Conservation (phyloP, 2,888 invertebrate species). For the Xestia c-nigrum region DNA sequence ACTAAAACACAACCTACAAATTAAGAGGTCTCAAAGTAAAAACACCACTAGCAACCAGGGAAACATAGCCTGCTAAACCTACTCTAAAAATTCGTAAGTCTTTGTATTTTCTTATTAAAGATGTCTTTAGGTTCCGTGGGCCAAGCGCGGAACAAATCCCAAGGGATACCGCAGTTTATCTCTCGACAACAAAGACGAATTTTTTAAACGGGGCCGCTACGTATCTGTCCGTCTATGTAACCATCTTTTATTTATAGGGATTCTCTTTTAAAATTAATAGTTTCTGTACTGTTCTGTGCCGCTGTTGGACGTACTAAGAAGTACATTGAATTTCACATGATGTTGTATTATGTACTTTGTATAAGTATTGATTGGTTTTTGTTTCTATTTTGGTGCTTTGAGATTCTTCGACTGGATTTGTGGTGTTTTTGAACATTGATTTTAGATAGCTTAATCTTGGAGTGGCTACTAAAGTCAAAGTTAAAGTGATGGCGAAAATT, state of each 20-base stretch:
- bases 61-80: constrained; percentile 39
- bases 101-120: constrained; percentile 66
- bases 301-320: constrained; percentile 19
- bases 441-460: not conserved
- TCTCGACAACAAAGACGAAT: constrained; percentile 69
- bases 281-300: constrained; percentile 34
- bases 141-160: constrained; percentile 69
- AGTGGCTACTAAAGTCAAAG: not conserved
- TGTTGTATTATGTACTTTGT: constrained; percentile 7
- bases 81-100: constrained; percentile 62
- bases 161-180: constrained; percentile 70
- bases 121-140: constrained; percentile 66
- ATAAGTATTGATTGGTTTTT: not conserved
- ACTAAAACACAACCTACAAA: constrained; percentile 40
- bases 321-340: constrained; percentile 32
- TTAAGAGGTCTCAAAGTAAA: constrained; percentile 32
- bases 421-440: not conserved
- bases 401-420: not conserved
- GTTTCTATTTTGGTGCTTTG: not conserved
- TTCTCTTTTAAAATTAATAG: constrained; percentile 64
- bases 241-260: constrained; percentile 62
- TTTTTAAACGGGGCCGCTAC: constrained; percentile 68
- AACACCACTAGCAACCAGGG: constrained; percentile 37
- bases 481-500: not conserved
- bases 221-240: constrained; percentile 61